Evolutionary conservation across 2,888 invertebrate genomes (phyloP), one percentile per base, ranked within the genome.

Genomic region (Adela reaumurella): DNA sequence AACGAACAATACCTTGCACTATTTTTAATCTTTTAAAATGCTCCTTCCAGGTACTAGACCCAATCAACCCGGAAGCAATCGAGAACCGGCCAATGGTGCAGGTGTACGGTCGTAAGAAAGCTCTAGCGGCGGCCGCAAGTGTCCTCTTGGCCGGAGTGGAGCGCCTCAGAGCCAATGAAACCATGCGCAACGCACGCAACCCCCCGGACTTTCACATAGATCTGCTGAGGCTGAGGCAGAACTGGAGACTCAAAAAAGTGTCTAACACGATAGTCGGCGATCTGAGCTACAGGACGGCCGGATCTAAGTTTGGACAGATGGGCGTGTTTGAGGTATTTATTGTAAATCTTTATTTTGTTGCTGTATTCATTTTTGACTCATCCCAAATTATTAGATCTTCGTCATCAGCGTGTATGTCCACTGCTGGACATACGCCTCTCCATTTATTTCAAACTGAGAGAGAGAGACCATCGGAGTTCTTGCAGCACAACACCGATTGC

Each of bases 241-340:
- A 94, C 63, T 97, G 97, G 97, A 81, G 97, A 45, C 70, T 97
- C n/a, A 95, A 97, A 64, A 97, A 97, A 78, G 94, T 95, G 1
- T 94, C 94, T 0, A 95, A 94, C 64, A 89, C 92, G 0, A 97
- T 97, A 50, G 90, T 97, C 48, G 97, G 97, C 0, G 97, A 97
- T 72, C 83, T 97, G 5, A 97, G 97, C 66, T 97, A 97, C 64
- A 84, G 94, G 53, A 95, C 96, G 62, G 96, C 96, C 53, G 97
- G 97, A 1, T 97, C 96, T 0, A 92, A 95, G 64, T 97, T 92
- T 65, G 88, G 88, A 52, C 95, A 96, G 74, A 91, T 92, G 51
- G 97, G 97, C 2, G 91, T 93, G 59, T 96, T 97, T 81, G 96
- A 97, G 81, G 96, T 97, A n/a, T n/a, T n/a, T n/a, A n/a, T n/a